phyloP scores from a whole-genome alignment of 1,140 invertebrate genomes.

The Temnothorax nylanderi region DNA sequence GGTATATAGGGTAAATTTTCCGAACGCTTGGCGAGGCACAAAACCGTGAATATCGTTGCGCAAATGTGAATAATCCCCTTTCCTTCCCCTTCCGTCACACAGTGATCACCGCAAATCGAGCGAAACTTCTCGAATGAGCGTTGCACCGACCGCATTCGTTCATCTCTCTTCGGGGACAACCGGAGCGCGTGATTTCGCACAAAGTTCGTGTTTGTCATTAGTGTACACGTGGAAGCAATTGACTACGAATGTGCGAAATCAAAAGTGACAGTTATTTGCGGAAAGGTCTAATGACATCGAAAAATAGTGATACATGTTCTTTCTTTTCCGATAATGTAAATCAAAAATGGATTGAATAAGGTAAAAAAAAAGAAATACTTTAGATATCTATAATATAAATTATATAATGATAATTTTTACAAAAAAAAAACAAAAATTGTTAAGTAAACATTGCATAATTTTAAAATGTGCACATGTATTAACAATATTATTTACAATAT shows the following conservation, averaged over 20 bases:
- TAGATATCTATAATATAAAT: neutral
- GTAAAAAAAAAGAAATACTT: neutral
- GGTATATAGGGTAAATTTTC: conserved; percentile 55
- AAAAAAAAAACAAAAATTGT: neutral
- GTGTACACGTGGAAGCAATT: conserved; percentile 1
- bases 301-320: neutral
- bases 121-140: conserved; percentile 30
- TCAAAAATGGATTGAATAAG: neutral
- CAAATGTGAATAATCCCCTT: conserved; percentile 49
- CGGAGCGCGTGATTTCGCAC: conserved; percentile 25
- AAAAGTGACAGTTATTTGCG: conserved; percentile 2
- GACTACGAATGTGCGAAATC: conserved; percentile 14
- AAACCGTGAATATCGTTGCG: conserved; percentile 58
- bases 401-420: neutral
- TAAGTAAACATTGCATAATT: neutral
- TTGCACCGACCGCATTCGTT: conserved; percentile 4
- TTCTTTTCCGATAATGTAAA: conserved; percentile 7
- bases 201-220: conserved; percentile 10
- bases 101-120: conserved; percentile 41
- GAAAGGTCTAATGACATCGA: neutral
- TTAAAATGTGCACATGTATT: neutral
- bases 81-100: neutral
- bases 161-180: neutral
- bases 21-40: conserved; percentile 24
- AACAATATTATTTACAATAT: neutral